These are phyloP conservation scores for Amyelois transitella DNA, from an alignment of 1,140 invertebrate species.

Conservation along the genomic window DNA sequence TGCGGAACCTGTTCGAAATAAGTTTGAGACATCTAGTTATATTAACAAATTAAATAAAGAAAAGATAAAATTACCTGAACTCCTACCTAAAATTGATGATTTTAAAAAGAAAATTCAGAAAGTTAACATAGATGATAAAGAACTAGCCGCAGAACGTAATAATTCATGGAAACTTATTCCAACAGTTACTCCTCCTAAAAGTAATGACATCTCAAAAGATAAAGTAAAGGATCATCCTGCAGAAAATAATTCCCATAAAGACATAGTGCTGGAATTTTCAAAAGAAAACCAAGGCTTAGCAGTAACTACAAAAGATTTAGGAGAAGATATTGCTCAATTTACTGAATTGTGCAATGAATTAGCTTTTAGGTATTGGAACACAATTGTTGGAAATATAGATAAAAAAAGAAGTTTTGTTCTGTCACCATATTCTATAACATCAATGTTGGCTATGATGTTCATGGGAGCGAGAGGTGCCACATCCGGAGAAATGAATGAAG, in stretches of 20 bases:
- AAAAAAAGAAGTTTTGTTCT: constrained; percentile 85
- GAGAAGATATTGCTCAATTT: constrained; percentile 81
- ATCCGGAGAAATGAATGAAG: constrained; percentile 91
- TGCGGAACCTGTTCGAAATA: constrained; percentile 4
- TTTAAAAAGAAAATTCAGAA: constrained; percentile 68
- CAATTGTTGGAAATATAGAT: constrained; percentile 81
- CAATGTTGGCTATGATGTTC: constrained; percentile 90
- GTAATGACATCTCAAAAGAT: constrained; percentile 43
- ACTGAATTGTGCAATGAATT: constrained; percentile 87
- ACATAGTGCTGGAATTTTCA: constrained; percentile 72
- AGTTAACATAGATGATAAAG: constrained; percentile 66
- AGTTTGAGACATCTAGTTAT: background rate
- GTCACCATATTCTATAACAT: constrained; percentile 89
- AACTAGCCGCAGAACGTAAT: constrained; percentile 48
- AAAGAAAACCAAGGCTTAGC: constrained; percentile 82
- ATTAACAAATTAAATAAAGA: background rate
- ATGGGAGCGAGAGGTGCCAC: constrained; percentile 90
- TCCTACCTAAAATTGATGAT: constrained; percentile 56
- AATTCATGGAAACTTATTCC: constrained; percentile 69
- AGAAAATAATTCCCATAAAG: constrained; percentile 38
- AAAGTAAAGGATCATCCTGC: constrained; percentile 40
- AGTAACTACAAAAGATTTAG: constrained; percentile 81
- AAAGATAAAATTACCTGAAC: constrained; percentile 17
- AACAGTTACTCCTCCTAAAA: constrained; percentile 53
- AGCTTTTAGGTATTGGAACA: constrained; percentile 86